A percentile compares a stretch with the other conserved stretches of the same genome.
Conservation (phyloP, 2,797 vertebrate genomes). For the Phalanger gymnotis region DNA sequence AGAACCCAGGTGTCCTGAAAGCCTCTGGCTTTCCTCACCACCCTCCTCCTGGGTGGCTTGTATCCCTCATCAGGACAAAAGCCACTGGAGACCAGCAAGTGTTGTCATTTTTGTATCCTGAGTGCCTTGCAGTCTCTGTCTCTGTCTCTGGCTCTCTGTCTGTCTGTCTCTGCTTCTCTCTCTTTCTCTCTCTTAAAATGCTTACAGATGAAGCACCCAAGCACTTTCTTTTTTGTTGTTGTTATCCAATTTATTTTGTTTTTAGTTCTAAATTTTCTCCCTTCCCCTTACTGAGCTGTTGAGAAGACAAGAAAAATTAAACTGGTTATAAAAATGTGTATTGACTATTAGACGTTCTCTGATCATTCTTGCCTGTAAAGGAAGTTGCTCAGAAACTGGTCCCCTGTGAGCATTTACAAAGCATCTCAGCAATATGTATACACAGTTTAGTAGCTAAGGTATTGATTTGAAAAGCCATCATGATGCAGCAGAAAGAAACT, state of each 20-base stretch:
- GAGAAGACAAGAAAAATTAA: not conserved
- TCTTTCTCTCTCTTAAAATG: no score
- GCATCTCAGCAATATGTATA: not conserved
- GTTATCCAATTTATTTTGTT: not conserved
- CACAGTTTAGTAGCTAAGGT: not conserved
- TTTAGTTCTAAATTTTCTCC: not conserved
- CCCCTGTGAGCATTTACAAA: not conserved
- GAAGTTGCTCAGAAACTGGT: not conserved
- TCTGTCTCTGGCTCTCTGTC: no score
- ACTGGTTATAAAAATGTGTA: not conserved
- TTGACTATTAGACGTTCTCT: not conserved
- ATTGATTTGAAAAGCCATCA: not conserved
- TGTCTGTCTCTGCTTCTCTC: no score
- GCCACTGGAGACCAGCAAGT: no score
- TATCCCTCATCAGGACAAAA: no score
- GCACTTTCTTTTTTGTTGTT: not conserved
- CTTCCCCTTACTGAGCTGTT: not conserved
- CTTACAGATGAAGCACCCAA: not conserved
- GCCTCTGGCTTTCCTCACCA: no score
- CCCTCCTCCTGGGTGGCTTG: no score
- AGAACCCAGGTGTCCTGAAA: no score
- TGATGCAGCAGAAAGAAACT: not conserved
- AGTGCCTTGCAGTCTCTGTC: not conserved
- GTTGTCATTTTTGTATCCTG: no score
- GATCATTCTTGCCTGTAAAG: not conserved